Conservation (phyloP, 2,888 invertebrate species). For the Cactoblastis cactorum region DNA sequence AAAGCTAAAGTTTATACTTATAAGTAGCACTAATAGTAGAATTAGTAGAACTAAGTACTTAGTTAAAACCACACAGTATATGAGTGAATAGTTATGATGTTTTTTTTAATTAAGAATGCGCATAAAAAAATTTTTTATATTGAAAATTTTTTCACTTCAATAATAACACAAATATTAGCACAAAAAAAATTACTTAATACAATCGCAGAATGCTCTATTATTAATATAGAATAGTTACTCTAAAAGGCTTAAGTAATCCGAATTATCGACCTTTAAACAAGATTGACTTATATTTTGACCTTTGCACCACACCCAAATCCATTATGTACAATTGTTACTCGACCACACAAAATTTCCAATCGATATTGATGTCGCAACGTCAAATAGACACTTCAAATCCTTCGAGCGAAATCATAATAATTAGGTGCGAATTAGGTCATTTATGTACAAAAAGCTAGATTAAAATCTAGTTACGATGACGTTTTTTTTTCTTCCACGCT, state of each 20-base stretch:
- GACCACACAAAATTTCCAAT: conserved; percentile 20
- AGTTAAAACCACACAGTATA: too few species aligned
- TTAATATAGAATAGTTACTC: not conserved
- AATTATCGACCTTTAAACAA: conserved; percentile 20
- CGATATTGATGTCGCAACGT: conserved; percentile 13
- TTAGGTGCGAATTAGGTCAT: not conserved
- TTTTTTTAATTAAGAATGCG: too few species aligned
- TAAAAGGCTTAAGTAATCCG: conserved; percentile 9
- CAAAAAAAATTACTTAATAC: too few species aligned
- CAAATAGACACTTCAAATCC: not conserved
- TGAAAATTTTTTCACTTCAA: too few species aligned
- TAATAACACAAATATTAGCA: too few species aligned
- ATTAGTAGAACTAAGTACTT: too few species aligned
- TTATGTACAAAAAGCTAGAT: not conserved
- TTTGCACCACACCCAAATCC: conserved; percentile 23
- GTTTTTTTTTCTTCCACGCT: too few species aligned
- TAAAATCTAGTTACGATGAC: too few species aligned
- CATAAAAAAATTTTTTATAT: too few species aligned
- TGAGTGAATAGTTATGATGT: too few species aligned
- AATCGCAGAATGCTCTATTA: not conserved
- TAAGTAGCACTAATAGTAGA: too few species aligned
- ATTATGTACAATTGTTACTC: conserved; percentile 14
- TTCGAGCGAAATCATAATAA: conserved; percentile 4
- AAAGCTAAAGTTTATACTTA: too few species aligned
- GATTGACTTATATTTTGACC: conserved; percentile 24